Evolutionary conservation across 2,113 vertebrate genomes (phyloP), one percentile per base, ranked within the genome.

Genomic region (Phyllostomus discolor): DNA sequence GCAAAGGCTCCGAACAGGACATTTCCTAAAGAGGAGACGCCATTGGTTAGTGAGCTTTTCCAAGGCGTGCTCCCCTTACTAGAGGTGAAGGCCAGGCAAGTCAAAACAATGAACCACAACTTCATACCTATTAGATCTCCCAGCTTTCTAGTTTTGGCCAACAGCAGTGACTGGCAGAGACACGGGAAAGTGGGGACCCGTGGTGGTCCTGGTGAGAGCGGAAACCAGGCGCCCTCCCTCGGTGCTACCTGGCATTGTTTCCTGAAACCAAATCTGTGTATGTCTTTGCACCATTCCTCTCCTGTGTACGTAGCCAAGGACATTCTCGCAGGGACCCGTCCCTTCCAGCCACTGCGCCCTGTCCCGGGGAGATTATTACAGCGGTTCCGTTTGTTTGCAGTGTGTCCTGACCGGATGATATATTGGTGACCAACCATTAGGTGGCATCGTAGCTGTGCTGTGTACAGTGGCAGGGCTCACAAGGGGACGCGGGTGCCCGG

Each of bases 341-440:
- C 20, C 24, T 82, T 10, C 67, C 48, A 31, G 59, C 5, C 31
- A 9, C 12, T 22, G 67, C 35, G 3, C 3, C 41, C 11, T 33
- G 12, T 24, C 88, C 41, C 22, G 54, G 46, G 46, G 28, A 17
- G n/a, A 78, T 52, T 31, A 11, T 3, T 6, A 19, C 4, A 20
- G 54, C 0, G 16, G 7, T 81, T 81, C 59, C 1, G 0, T 35
- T 17, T 12, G 0, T 31, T 46, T 9, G 4, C 10, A 6, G 22
- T 35, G 15, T 12, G 50, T 59, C 72, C 62, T 15, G 52, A 16
- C 22, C 7, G n/a, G n/a, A 17, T 15, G 67, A 22, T 22, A 0
- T 31, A 3, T 28, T 38, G 84, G 20, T 38, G 76, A 50, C 57
- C 31, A 4, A 64, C 31, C 76, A 35, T 73, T 72, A 78, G 88